Base-by-base conservation (phyloP, 64 coral and sea anemone genomes). In the Exaiptasia diaphana region DNA sequence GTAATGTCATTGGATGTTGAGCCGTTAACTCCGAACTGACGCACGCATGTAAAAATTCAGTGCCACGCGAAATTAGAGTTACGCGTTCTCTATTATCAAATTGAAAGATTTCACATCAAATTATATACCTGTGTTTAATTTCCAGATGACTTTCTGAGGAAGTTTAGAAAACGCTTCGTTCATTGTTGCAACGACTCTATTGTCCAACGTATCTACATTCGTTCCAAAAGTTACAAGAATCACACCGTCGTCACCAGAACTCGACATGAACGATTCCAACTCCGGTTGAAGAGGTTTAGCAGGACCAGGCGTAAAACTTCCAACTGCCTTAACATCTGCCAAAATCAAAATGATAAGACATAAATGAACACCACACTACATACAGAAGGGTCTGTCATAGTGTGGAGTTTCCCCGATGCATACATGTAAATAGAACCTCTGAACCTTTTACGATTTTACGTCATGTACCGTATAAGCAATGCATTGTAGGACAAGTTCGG, bases 201-300 rank as follows among this genome's bases (percentile, higher is more conserved):
- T 53, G 17, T 23, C 31, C 67, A 88, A 27, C 4, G 64, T 26
- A 32, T 79, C 77, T 4, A 88, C 4, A 38, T 62, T 80, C 1
- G 86, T 61, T n/a, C 86, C 77, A 58, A 88, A 88, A 13, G 86
- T 41, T 21, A 88, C 86, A 50, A 81, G 38, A 27, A 88, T 60
- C 9, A 88, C 86, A 27, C 86, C 86, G 25, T 71, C 45, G 32
- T 88, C 50, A 20, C 77, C 76, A 24, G 86, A 80, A 37, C 65
- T 73, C 5, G 50, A 18, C 26, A 73, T 72, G 36, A 88, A 73
- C 7, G 58, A 29, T 41, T 88, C 86, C 15, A 88, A 45, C 15
- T 88, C 86, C 32, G 18, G 26, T 3, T 75, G 40, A 63, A 88
- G 86, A 17, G 76, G 52, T 52, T 74, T 79, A 69, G 86, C 63